Evolutionary conservation across 2,888 invertebrate genomes (phyloP), one percentile per base, ranked within the genome.

Genomic region (Homarus gammarus): DNA sequence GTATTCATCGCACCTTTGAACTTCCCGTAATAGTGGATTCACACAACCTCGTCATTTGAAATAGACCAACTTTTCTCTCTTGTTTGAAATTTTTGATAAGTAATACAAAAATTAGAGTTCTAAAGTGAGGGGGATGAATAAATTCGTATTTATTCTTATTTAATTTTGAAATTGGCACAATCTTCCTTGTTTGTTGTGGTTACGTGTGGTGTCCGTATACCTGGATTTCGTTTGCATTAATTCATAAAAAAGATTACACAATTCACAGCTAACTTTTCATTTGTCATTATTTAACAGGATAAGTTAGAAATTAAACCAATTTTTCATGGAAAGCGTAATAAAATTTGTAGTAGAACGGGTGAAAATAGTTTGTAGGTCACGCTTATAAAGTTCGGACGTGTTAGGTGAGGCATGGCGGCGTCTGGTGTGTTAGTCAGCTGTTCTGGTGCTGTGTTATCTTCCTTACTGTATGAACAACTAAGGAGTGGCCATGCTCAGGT

Each of bases 381-480:
- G 3, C 6, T 31, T 6, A 22, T 10, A 18, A 22, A 6, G 40
- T 72, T 79, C 15, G 78, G 49, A 51, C 56, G 0, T 22, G 56
- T 2, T 0, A 18, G 15, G 51, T 49, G 78, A 51, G 51, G 51
- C 36, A 56, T 79, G 51, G 78, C 56, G 49, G 78, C 84, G n/a
- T 31, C 77, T 27, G 64, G 49, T 15, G 79, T 86, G 33, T n/a
- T 49, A 5, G 88, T 88, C 10, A 77, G 84, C 56, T 77, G 70
- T 49, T 88, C 88, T 5, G 88, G 84, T 27, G 88, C 88, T 38
- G 78, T 84, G 2, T 44, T 88, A 31, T 77, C 88, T 38, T 88
- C 78, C 27, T 61, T 88, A 18, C 70, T 84, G 8, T 84, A 84
- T 38, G 88, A 88, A 33, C 83, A 83, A 12, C 36, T 88, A 18